phyloP scores from a whole-genome alignment of 2,888 invertebrate species.

The Erebia epiphron region DNA sequence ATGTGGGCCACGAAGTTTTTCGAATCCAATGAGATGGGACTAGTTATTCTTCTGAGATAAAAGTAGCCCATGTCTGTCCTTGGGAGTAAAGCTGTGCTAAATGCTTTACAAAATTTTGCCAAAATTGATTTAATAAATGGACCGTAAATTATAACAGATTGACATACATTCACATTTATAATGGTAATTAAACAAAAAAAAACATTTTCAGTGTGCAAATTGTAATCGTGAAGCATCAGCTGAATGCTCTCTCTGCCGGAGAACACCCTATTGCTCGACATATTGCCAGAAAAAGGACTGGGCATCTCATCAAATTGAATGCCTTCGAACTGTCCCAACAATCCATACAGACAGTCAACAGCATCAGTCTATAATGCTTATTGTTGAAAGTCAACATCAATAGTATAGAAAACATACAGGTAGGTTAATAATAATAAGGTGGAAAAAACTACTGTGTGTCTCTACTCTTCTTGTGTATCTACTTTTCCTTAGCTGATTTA shows the following conservation, averaged over 20 bases:
- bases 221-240: slow-evolving; percentile 94
- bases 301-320: slow-evolving; percentile 92
- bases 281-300: slow-evolving; percentile 96
- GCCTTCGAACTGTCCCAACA: slow-evolving; percentile 86
- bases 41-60: too few relatives aligned
- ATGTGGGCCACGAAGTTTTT: too few relatives aligned
- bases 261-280: slow-evolving; percentile 94
- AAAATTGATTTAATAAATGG: too few relatives aligned
- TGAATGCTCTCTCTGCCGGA: slow-evolving; percentile 92
- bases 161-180: too few relatives aligned
- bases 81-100: too few relatives aligned
- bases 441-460: background rate
- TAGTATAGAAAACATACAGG: slow-evolving; percentile 50
- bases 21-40: too few relatives aligned
- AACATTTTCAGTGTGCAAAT: slow-evolving; percentile 88
- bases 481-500: background rate
- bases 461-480: too few relatives aligned
- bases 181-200: background rate
- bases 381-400: slow-evolving; percentile 89
- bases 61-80: too few relatives aligned
- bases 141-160: too few relatives aligned
- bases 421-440: background rate
- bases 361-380: slow-evolving; percentile 92
- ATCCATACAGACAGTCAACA: slow-evolving; percentile 71
- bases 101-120: too few relatives aligned